Base-by-base conservation (phyloP, 2,888 invertebrate genomes). In the Clivina fossor region DNA sequence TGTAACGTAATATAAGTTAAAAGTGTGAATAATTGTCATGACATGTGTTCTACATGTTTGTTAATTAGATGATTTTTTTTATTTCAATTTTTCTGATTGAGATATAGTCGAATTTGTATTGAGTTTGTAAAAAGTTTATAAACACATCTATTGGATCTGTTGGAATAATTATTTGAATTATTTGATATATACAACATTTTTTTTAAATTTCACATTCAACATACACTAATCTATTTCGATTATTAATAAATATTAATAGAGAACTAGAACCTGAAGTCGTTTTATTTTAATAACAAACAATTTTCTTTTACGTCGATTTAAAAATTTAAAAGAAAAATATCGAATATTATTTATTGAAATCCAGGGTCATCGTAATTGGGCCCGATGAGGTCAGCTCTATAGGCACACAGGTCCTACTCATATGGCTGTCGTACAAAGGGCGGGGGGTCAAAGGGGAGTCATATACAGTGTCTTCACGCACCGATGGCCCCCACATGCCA, bases 401-500 rank as follows among this genome's bases (percentile, higher is more conserved):
- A 32, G 28, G 19, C 28, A 18, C 40, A 15, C 22, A 22, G 38
- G 13, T 40, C n/a, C 13, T 26, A 13, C 8, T 9, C 16, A 28
- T 13, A 28, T 11, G 13, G 24, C 18, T n/a, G 11, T 40, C 3
- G 37, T 4, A 4, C n/a, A 9, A 13, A 2, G 28, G n/a, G 24
- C 13, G 50, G 41, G 32, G 51, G 15, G 15, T 2, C 15, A 13
- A 22, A 33, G 40, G 50, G 41, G 40, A 74, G 75, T 76, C 76
- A 77, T 74, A 73, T 67, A 70, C 69, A 70, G 71, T 75, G 74
- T 72, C 76, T 75, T 78, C 78, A 77, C 76, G 79, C 76, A 75
- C 74, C 78, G 77, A 75, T 79, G 74, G 71, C 76, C 75, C 76
- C 74, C 75, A 71, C 73, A 77, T 77, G 76, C 75, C 68, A 69